Base-by-base conservation (phyloP, 2,888 invertebrate genomes). In the Syrphus vitripennis region DNA sequence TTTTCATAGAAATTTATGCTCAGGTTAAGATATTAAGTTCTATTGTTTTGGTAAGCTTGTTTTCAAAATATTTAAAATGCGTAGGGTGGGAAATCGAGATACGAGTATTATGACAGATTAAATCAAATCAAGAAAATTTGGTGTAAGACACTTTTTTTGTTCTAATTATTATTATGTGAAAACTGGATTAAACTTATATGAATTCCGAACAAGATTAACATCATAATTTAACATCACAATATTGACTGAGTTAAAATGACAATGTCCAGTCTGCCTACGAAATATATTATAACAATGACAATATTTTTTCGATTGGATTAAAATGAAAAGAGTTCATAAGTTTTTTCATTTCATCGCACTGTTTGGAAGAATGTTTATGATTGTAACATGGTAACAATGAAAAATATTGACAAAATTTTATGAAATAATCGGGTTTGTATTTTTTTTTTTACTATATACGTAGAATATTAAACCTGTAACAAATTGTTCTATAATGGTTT, bases 1-100 rank as follows among this genome's bases (percentile, higher is more conserved):
- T 40, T 42, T 16, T 16, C 16, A 1, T 24, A 14, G 29, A 26
- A 42, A 63, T 63, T 42, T 63, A 42, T 63, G 34, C 12, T n/a
- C n/a, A 34, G 34, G 24, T 42, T 1, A 40, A 21, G 2, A 24
- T 61, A 40, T 24, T n/a, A 12, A n/a, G 24, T 42, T 42, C 24
- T 16, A 16, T 63, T 63, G 61, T 63, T 42, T 24, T 26, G 61
- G 16, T 40, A 26, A 42, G 42, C 42, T 26, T 40, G 61, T 42
- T 63, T 63, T 63, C 26, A 63, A 63, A 63, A 63, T 65, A 65
- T 65, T 65, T 65, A 26, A n/a, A 40, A 31, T 19, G 31, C 45
- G 31, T 40, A 26, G 61, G 61, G 12, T 10, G 4, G n/a, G 40
- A 21, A 61, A 61, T 61, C n/a, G 9, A 40, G 6, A 37, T 37